Conservation (phyloP, 1,140 invertebrate genomes). For the Hylyphantes graminicola region DNA sequence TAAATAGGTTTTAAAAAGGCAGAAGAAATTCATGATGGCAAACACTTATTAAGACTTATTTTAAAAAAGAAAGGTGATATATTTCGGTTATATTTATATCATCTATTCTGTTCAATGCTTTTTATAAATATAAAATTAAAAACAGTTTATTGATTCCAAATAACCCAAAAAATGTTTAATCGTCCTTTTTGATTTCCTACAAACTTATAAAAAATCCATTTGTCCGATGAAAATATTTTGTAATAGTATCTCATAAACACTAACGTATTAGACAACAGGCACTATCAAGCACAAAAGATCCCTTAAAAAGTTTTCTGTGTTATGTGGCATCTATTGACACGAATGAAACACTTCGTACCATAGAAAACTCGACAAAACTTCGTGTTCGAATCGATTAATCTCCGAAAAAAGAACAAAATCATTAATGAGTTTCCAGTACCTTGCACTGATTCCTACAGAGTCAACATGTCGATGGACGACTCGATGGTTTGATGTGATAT, state of each 20-base stretch:
- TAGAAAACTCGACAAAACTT: no score
- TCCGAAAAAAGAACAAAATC: not conserved
- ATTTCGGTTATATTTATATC: no score
- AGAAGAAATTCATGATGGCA: no score
- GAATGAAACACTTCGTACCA: not conserved
- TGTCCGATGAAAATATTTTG: not conserved
- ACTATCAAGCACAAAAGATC: not conserved
- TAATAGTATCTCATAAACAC: not conserved
- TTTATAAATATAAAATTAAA: no score
- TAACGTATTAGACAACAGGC: no score
- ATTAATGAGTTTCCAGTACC: constrained; percentile 30
- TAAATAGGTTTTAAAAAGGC: no score
- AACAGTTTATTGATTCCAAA: no score
- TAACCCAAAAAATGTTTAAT: no score
- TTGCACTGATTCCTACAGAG: constrained; percentile 34
- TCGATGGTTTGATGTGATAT: constrained; percentile 8
- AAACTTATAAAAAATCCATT: not conserved
- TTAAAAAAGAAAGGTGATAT: no score
- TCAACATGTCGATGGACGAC: constrained; percentile 1
- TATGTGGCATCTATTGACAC: constrained; percentile 7
- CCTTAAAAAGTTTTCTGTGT: constrained; percentile 18
- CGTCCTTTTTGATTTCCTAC: not conserved
- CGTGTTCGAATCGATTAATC: not conserved
- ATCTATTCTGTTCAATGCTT: no score
- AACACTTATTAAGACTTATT: no score